Base-by-base conservation (phyloP, 2,888 invertebrate species). In the Ichneumoninae sp. region DNA sequence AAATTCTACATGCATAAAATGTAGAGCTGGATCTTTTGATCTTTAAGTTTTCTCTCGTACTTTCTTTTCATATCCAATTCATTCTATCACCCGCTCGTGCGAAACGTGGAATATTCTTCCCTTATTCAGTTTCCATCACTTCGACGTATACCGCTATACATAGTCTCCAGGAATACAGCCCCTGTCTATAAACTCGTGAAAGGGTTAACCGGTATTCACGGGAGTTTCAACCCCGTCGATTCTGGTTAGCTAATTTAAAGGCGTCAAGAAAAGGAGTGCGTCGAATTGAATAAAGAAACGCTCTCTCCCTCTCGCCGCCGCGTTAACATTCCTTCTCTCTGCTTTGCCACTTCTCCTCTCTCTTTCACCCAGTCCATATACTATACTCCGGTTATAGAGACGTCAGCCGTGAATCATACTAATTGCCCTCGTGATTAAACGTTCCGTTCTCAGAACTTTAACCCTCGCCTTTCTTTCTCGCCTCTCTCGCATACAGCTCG, bases 351-450 rank as follows among this genome's bases (percentile, higher is more conserved):
- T 74, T 81, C 81, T 75, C 30, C 70, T 77, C 52, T 57, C 30
- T 5, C 52, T 77, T 74, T 74, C 62, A 69, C 47, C 40, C n/a
- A 1, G 7, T 26, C 30, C 47, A 50, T 69, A 60, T 57, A 57
- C 57, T 33, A 54, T 30, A 79, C 52, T 50, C 66, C 62, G 44
- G 72, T 65, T 87, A 91, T 90, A 89, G 89, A 91, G 90, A 90
- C 90, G 91, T 91, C 90, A 89, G 89, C 87, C 89, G 90, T 91
- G 92, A 92, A 92, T 92, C 92, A 90, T 89, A 88, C 91, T 92
- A 93, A 92, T 93, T 92, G 90, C 90, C 88, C 83, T 36, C 86
- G 88, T 91, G 92, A 92, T 92, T 91, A 92, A 92, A 91, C 88
- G 90, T 89, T 89, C 89, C 88, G 88, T 92, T 92, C 92, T 87